These are phyloP conservation scores for Sternotherus odoratus DNA, from an alignment of 2,797 vertebrate genomes.

Conservation along the genomic window DNA sequence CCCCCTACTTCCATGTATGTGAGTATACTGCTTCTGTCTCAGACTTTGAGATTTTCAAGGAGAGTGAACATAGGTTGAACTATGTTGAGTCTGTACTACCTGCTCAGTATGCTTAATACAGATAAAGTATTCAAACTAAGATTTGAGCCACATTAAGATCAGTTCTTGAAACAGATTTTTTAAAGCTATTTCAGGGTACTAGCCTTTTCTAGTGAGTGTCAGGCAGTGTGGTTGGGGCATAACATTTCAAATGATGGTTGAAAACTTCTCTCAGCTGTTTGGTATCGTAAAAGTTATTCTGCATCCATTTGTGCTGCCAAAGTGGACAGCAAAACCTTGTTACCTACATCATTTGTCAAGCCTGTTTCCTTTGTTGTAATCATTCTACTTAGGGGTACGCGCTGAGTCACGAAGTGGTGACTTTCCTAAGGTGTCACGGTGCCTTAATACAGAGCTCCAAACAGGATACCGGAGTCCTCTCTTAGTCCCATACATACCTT, in stretches of 20 bases:
- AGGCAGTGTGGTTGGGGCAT: not conserved
- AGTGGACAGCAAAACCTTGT: not conserved
- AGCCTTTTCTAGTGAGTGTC: not conserved
- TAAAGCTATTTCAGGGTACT: not conserved
- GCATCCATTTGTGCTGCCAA: not conserved
- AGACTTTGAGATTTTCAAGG: not conserved
- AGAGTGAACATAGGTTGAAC: not conserved
- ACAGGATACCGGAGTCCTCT: not conserved
- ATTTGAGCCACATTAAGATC: not conserved
- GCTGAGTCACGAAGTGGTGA: not conserved
- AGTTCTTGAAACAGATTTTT: not conserved
- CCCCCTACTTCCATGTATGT: not conserved
- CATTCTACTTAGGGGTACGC: not conserved
- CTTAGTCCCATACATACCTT: accelerated
- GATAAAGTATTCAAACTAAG: not conserved
- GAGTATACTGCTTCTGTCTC: not conserved
- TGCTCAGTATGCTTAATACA: not conserved
- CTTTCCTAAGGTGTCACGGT: not conserved
- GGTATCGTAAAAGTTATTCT: not conserved
- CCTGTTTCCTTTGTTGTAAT: not conserved
- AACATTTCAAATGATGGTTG: not conserved
- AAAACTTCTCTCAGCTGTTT: not conserved
- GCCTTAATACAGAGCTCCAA: not conserved
- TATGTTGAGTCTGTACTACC: not conserved
- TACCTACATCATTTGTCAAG: not conserved